Base-by-base conservation (phyloP, 1,140 invertebrate species). In the Listronotus oregonensis region DNA sequence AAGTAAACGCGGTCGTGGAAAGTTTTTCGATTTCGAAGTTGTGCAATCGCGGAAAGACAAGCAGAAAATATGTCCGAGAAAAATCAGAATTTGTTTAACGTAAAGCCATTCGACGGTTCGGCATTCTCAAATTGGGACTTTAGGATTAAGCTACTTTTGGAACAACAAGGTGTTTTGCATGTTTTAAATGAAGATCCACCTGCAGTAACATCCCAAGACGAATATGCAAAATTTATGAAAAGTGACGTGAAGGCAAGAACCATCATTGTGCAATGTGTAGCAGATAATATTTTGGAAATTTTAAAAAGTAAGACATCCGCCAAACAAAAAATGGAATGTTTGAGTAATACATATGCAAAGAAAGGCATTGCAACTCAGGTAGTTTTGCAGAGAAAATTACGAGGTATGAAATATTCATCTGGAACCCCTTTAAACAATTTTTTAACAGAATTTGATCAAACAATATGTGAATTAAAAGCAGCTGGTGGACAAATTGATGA, bases 1-100 rank as follows among this genome's bases (percentile, higher is more conserved):
- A 27, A 27, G 21, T 27, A 27, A 27, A 27, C 21, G 21, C 21
- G 21, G 21, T 27, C 21, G 21, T 27, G 21, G 21, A 27, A 27
- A 27, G 21, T 27, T 27, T 27, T 27, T 27, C 21, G 21, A 27
- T 27, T 27, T 3, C 21, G 21, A 27, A 27, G 21, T 27, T 27
- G 21, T 27, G 21, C 21, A 27, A 27, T 27, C 21, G 21, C 21
- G 21, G 21, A 27, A 27, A 27, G 21, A 27, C 21, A 27, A 27
- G 5, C 2, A 3, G 5, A 5, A 27, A 27, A 5, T 27, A 5
- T 27, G 21, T 27, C 21, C 21, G 40, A 42, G 14, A 42, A 42
- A 70, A 62, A 70, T 63, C 72, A 71, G 70, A 66, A 42, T 42
- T 14, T 42, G 11, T 42, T 66, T 14, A 52, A 44, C 40, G 27